Evolutionary conservation across 1,140 invertebrate genomes (phyloP).

Genomic region (Listronotus bonariensis): DNA sequence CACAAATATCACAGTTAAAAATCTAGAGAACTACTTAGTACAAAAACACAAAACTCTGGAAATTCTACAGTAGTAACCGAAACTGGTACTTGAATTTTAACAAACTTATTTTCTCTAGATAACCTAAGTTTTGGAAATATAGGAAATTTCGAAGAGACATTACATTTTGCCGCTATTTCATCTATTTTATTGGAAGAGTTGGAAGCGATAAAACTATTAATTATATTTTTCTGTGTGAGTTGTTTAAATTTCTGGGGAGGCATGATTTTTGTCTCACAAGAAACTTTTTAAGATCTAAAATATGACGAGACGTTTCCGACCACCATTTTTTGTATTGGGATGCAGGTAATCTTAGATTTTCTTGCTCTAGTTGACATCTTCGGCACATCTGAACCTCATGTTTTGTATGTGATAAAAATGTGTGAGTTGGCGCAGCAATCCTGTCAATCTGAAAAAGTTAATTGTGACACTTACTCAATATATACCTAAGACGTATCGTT

Average conservation of each 20-base stretch:
- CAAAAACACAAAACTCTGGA: conserved; percentile 30
- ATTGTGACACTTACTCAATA: no score
- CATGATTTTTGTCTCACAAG: conserved; percentile 48
- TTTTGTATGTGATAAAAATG: conserved; percentile 54
- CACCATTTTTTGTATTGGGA: conserved; percentile 50
- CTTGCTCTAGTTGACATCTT: conserved; percentile 28
- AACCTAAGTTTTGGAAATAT: conserved; percentile 51
- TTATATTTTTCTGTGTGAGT: conserved; percentile 27
- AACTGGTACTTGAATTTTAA: conserved; percentile 48
- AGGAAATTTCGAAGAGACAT: conserved; percentile 42
- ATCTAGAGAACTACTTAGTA: conserved; percentile 12
- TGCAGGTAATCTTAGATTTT: conserved; percentile 5
- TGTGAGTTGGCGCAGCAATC: conserved; percentile 59
- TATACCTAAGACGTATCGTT: no score
- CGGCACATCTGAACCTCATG: conserved; percentile 33
- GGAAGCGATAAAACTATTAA: conserved; percentile 24
- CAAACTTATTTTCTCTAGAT: conserved; percentile 38
- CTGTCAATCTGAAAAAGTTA: conserved; percentile 53
- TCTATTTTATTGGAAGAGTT: conserved; percentile 41
- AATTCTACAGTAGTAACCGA: conserved; percentile 49
- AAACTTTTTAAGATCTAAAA: conserved; percentile 40
- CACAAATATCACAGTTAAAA: conserved; percentile 18
- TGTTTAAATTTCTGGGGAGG: conserved; percentile 29
- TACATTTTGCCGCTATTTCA: conserved; percentile 45
- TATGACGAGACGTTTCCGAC: conserved; percentile 50